Evolutionary conservation across 2,888 invertebrate species (phyloP).

Genomic region (Liopterus haemorrhoidalis): DNA sequence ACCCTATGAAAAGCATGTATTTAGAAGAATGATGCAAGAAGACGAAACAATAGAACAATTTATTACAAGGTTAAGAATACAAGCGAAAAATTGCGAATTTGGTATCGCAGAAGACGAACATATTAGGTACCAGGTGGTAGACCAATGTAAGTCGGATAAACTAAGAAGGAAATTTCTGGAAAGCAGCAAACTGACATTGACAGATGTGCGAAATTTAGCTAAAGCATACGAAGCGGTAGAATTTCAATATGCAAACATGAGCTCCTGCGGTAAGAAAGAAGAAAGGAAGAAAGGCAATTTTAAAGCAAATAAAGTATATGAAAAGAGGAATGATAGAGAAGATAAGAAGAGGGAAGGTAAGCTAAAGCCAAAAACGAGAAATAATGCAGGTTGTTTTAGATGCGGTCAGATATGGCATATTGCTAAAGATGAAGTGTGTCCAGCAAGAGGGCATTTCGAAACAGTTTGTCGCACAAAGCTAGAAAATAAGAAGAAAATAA

Average conservation of each 20-base stretch:
- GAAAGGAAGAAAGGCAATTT: too few relatives aligned
- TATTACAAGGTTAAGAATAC: constrained; percentile 1
- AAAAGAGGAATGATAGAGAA: constrained; percentile 1
- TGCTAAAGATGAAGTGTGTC: neutral
- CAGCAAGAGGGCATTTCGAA: constrained; percentile 1
- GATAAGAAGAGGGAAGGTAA: neutral
- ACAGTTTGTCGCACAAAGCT: neutral
- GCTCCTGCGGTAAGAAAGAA: too few relatives aligned
- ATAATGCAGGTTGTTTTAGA: neutral
- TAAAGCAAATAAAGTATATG: neutral
- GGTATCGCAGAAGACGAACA: neutral
- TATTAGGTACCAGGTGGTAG: constrained; percentile 1
- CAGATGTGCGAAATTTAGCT: too few relatives aligned
- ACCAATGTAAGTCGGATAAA: constrained; percentile 1
- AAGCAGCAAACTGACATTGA: too few relatives aligned
- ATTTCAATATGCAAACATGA: too few relatives aligned
- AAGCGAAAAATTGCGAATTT: constrained; percentile 4
- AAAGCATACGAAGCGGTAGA: too few relatives aligned
- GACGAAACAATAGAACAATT: constrained; percentile 1
- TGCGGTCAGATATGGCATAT: neutral
- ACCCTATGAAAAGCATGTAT: neutral
- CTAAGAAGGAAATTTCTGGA: constrained; percentile 2
- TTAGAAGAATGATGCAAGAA: neutral
- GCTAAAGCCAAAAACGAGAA: too few relatives aligned
- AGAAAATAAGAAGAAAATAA: neutral